Percentiles rank a stretch among this genome's conserved stretches.
These are phyloP conservation scores for Stictonetta naevosa DNA, from an alignment of 2,113 vertebrate genomes.

Conservation along the genomic window DNA sequence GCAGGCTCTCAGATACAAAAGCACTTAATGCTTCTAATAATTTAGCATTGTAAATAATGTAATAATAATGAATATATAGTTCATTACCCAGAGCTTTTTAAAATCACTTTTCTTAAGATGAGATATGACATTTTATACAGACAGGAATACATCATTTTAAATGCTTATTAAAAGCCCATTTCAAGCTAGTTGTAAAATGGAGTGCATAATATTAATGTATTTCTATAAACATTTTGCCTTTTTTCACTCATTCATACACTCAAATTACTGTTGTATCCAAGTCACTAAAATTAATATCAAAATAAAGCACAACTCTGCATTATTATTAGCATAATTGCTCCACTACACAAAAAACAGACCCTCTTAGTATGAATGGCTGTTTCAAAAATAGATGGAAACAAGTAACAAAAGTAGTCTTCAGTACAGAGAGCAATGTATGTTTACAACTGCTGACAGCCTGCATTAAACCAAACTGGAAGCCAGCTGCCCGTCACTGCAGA, in stretches of 20 bases:
- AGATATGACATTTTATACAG: neutral
- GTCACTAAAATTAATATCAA: constrained; percentile 6
- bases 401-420: neutral
- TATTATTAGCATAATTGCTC: constrained; percentile 3
- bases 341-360: neutral
- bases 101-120: constrained; percentile 1
- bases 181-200: neutral
- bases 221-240: constrained; percentile 15
- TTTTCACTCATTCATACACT: neutral
- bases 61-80: constrained; percentile 21
- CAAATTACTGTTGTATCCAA: neutral
- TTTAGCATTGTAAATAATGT: neutral
- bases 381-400: neutral
- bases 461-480: neutral
- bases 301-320: neutral
- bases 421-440: neutral
- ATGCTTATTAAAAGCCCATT: constrained; percentile 21
- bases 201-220: neutral
- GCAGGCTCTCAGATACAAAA: neutral
- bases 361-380: neutral
- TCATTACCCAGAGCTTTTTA: constrained; percentile 36
- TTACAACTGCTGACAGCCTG: neutral
- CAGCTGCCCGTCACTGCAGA: neutral
- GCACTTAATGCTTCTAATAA: neutral
- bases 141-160: neutral